Evolutionary conservation across 2,797 vertebrate species (phyloP), one percentile per base, ranked within the genome.

Genomic region (Spheniscus humboldti): DNA sequence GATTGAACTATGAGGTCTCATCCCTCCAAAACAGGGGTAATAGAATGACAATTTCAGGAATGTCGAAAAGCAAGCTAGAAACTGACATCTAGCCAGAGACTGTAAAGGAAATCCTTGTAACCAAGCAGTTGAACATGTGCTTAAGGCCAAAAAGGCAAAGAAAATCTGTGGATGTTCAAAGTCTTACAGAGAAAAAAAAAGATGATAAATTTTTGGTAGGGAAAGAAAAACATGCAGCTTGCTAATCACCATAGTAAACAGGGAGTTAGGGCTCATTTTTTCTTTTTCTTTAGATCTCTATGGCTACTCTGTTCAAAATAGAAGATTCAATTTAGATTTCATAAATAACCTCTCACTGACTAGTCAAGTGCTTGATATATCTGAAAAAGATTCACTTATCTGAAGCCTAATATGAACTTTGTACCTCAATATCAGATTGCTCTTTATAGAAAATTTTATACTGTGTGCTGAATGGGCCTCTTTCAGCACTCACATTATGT

Each of bases 31-130:
- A 37, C 13, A 80, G 7, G 11, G 33, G 30, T 20, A 93, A 80
- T 52, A 76, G 72, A 78, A 16, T 77, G 56, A 80, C 84, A 35
- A 81, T 78, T 88, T 91, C 66, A 88, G 78, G 90, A 93, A 88
- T 75, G 74, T 79, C 59, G 67, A 94, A 94, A 76, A 92, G 47
- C 62, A 72, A 92, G 62, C 84, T 87, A 71, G 45, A 92, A 93
- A 60, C 23, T 83, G 86, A 77, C 80, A 78, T 4, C 41, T 64
- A 81, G 73, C 66, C 83, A 93, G 37, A 48, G 13, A 56, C 31
- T 86, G 10, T 63, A 74, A 86, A 92, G 83, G 20, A 78, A 78
- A 90, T 88, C 66, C 53, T 74, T 86, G 73, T 88, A 94, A 77
- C 52, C 48, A 56, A 64, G 72, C 53, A 75, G 53, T 41, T 92